These are phyloP conservation scores for Pseudomyrmex concolor DNA, from an alignment of 1,140 invertebrate genomes.

Conservation along the genomic window DNA sequence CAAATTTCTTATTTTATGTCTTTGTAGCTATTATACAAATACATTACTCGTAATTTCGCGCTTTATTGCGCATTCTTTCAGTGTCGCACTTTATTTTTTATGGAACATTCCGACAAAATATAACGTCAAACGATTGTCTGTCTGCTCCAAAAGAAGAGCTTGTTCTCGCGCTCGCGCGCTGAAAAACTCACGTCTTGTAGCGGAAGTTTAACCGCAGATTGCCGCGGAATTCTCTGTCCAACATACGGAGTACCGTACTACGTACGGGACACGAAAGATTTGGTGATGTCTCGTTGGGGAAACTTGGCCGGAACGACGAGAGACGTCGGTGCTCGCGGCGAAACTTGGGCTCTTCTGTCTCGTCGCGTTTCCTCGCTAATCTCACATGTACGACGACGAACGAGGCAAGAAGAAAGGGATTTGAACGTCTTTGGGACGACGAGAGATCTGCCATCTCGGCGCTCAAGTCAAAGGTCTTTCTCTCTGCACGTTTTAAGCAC, in stretches of 20 bases:
- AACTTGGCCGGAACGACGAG: constrained; percentile 53
- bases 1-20: background rate
- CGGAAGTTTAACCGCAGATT: constrained; percentile 32
- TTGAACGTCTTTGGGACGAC: constrained; percentile 57
- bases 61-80: background rate
- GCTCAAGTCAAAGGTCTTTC: constrained; percentile 27
- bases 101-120: background rate
- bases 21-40: background rate
- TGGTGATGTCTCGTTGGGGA: constrained; percentile 60
- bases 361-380: constrained; percentile 67
- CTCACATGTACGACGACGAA: constrained; percentile 64
- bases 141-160: background rate
- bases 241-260: constrained; percentile 27
- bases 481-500: background rate
- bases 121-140: constrained; percentile 1
- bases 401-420: constrained; percentile 63
- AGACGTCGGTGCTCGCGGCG: constrained; percentile 61
- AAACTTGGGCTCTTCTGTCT: constrained; percentile 57
- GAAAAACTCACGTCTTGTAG: constrained; percentile 51
- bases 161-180: too few species aligned
- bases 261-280: constrained; percentile 58
- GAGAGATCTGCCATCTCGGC: constrained; percentile 18
- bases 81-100: background rate
- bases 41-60: too few species aligned
- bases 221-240: constrained; percentile 33